Evolutionary conservation across 2,888 invertebrate genomes (phyloP), one percentile per base, ranked within the genome.

Genomic region (Eugnorisma glareosa): DNA sequence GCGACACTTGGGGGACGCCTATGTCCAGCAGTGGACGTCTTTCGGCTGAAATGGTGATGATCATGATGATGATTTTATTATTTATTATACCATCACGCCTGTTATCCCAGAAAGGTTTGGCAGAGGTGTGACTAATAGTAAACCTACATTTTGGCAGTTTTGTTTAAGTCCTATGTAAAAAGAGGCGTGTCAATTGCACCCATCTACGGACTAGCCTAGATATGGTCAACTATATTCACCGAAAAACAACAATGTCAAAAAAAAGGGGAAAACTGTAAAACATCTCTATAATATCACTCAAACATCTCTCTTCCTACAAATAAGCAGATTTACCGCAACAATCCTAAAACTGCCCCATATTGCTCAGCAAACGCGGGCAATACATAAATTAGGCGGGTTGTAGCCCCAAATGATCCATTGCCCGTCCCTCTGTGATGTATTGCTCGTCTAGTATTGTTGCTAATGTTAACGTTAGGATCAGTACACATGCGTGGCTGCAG

Each of bases 401-500:
- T 73, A 75, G 73, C 51, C 45, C 63, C 69, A 76, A 82, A 88
- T 87, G 87, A 88, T 88, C 80, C 77, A 87, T 87, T 59, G 81
- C 77, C 72, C 69, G 66, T 66, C 87, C 61, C 75, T n/a, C 61
- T 3, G 79, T 88, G 87, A 88, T 88, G 76, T 87, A 88, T 87
- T 69, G 75, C 72, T 74, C 67, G 75, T 77, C 87, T 79, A 40
- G 74, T 72, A 80, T 78, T 88, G 88, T 84, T 84, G 74, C 79
- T 86, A 84, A 86, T 86, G 88, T 57, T 79, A 15, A 24, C 8
- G 63, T 86, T 61, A 86, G 74, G 84, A 43, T 0, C 24, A 10
- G 31, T 45, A 15, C 86, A 81, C 64, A 81, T 15, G 18, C 13
- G 8, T 15, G 45, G 18, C 18, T 45, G 45, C 7, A 24, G 13